Percentiles rank a stretch among this genome's conserved stretches.
phyloP scores from a whole-genome alignment of 2,113 vertebrate genomes.

The Lophotis ruficrista region DNA sequence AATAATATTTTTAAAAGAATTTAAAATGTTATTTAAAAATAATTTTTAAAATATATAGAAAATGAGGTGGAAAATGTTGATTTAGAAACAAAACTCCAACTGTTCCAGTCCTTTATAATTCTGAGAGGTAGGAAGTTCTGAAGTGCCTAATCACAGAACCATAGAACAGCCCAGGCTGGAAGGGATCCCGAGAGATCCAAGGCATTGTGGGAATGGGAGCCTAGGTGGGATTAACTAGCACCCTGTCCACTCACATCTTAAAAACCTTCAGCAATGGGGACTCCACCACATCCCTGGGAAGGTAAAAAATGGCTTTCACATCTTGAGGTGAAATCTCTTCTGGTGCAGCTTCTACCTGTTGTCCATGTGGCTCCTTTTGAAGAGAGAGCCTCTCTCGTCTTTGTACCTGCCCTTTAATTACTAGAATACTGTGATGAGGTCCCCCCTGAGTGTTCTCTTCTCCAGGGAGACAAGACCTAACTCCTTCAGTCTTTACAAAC shows the following conservation, averaged over 20 bases:
- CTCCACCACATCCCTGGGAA: background rate
- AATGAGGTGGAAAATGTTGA: background rate
- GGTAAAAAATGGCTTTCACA: background rate
- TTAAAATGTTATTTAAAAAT: background rate
- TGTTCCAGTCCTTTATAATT: background rate
- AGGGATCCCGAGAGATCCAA: background rate
- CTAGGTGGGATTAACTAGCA: background rate
- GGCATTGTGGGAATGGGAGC: background rate
- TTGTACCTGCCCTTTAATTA: background rate
- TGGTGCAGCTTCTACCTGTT: background rate
- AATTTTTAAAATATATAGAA: background rate
- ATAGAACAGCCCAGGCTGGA: background rate
- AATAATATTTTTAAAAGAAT: background rate
- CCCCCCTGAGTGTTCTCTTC: background rate
- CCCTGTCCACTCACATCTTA: background rate
- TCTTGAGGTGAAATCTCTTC: background rate
- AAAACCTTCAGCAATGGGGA: background rate
- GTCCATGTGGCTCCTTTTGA: background rate
- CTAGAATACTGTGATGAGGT: background rate
- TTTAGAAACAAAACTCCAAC: background rate
- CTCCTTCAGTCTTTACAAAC: background rate
- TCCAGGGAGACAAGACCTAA: background rate
- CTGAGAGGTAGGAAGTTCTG: background rate
- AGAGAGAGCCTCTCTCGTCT: background rate
- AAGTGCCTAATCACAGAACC: background rate